Evolutionary conservation across 2,888 invertebrate species (phyloP), one percentile per base, ranked within the genome.

Genomic region (Sthenelais limicola): DNA sequence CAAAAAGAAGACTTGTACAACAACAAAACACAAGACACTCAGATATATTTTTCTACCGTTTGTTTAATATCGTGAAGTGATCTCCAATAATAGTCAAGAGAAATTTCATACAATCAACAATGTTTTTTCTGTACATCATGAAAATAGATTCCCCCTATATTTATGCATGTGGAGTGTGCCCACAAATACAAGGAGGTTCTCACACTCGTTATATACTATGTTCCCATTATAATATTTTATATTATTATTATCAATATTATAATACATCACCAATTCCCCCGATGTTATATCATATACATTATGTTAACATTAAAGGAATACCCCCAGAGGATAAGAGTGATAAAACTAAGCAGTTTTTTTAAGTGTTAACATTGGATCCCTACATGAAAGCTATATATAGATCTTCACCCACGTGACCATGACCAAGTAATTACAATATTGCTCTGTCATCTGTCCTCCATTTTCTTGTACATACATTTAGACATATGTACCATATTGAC

Each of bases 61-160:
- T 38, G 62, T 62, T 62, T 62, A 62, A 24, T 62, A 62, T 62
- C 38, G 62, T 62, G 62, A 62, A 35, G 62, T 62, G 62, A 62
- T 62, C 38, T 62, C 24, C 62, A 62, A 62, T 62, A 62, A 35
- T 38, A 2, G 43, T 62, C 38, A 62, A 62, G 62, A 62, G 62
- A 24, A 62, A 62, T 62, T 38, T n/a, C 62, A 62, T 62, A 62
- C 62, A n/a, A 62, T 62, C 28, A 58, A 58, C 58, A 33, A 58
- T 58, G 43, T 35, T 62, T n/a, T n/a, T 24, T 62, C 38, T 62
- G 62, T 62, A 62, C 62, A 62, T 24, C 62, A 62, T 62, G 62
- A 62, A 62, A 62, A 62, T 62, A 62, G 62, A 62, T 35, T 62
- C 35, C 38, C 62, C 43, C 24, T 56, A 28, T 15, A 28, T 24